Evolutionary conservation across 2,888 invertebrate species (phyloP), one percentile per base, ranked within the genome.

Genomic region (Oxyteleia sp.): DNA sequence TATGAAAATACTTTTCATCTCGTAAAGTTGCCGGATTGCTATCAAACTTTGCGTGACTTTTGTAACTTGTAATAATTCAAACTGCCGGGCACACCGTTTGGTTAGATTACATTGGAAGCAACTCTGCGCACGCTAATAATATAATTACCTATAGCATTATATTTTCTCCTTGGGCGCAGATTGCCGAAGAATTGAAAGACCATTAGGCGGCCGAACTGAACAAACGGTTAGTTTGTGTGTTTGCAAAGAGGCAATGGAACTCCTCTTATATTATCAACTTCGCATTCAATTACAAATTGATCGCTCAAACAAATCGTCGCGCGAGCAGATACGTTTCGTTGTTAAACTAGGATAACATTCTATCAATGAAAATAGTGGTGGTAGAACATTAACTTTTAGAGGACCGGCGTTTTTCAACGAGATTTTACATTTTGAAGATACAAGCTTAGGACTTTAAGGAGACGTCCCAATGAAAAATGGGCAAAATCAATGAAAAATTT

Each of bases 91-190:
- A 74, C 81, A 84, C 85, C 80, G 85, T 66, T 41, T 53, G 49
- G 74, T 82, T 81, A 78, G 88, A 90, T 89, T 90, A 85, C 85
- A 86, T 87, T 88, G 87, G 86, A 64, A 83, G 78, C 84, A 76
- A 57, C 63, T 74, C 68, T 41, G 57, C 66, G 55, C 55, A 76
- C 76, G 88, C 84, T 88, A 88, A 89, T 88, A 89, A 88, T 83
- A 84, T 88, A 89, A 90, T 90, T 88, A 88, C 84, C 82, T 85
- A 84, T 84, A 79, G 80, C 79, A 80, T 87, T 84, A 80, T 83
- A 74, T 83, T 41, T 61, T 51, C 63, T 47, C 38, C 41, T 20
- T 10, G 4, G 47, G n/a, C 51, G 43, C 57, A 55, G 69, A 71
- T 45, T 71, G 45, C 35, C 35, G 18, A 69, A 68, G 55, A 79